Base-by-base conservation (phyloP, 2,888 invertebrate species). In the Acanthoscelides obtectus region DNA sequence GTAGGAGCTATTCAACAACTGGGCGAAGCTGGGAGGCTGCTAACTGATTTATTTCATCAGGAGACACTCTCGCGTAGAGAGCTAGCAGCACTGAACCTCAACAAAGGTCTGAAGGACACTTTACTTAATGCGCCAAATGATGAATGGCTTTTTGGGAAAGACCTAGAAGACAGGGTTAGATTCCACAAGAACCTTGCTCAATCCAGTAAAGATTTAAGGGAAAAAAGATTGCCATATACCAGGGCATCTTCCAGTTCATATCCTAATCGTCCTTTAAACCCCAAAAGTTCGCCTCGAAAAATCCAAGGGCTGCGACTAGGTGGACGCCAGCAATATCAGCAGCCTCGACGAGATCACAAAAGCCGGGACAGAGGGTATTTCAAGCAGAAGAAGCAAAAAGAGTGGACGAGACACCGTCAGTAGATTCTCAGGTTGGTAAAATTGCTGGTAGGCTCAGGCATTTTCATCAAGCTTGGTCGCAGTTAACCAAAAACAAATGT, bases 381-480 rank as follows among this genome's bases (percentile, higher is more conserved):
- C 25, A 25, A 8, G 8, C 25, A 3, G 25, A 8, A 25, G 25
- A 25, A 25, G 8, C 25, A 25, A 8, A 8, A 8, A 8, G 4
- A 25, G 25, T 5, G 25, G 25, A 25, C 25, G 4, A 25, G 22
- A 20, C 20, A 45, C 66, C 66, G 66, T 20, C 45, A 20, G 66
- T 70, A 12, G n/a, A 25, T 22, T 72, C 65, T 68, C 72, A 64
- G n/a, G n/a, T n/a, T n/a, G n/a, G n/a, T n/a, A n/a, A n/a, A n/a
- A n/a, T n/a, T n/a, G n/a, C n/a, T n/a, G 73, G 73, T 69, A 69
- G 73, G 22, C 65, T 73, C n/a, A 72, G 67, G 27, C 20, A 5
- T 73, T 72, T 67, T 2, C 22, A 17, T 0, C 66, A 5, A 70
- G 70, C n/a, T 21, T 73, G 72, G 73, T 22, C 17, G 22, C 22